phyloP scores from a whole-genome alignment of 2,797 vertebrate genomes.

The Gadopsis marmoratus region DNA sequence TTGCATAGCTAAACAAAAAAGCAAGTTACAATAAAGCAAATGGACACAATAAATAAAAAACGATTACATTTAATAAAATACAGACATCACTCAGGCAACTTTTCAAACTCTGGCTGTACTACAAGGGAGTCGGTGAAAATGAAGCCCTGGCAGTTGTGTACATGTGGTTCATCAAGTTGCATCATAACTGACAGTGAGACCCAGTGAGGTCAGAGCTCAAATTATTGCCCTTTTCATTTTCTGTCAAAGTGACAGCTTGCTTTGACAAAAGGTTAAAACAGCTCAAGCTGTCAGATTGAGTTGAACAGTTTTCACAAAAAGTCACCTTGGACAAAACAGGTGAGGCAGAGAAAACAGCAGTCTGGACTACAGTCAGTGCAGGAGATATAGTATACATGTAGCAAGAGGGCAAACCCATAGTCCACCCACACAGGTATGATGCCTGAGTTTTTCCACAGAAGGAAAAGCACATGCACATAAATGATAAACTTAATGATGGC shows the following conservation, averaged over 20 bases:
- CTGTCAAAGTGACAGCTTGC: not conserved
- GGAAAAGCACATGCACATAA: too few species aligned
- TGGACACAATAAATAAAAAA: not conserved
- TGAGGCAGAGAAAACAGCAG: not conserved
- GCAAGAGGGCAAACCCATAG: not conserved
- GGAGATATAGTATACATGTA: not conserved
- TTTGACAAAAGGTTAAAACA: not conserved
- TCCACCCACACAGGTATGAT: not conserved
- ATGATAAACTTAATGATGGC: too few species aligned
- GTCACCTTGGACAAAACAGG: not conserved
- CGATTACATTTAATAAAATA: not conserved
- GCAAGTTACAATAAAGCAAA: not conserved
- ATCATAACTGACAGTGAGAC: conserved; percentile 10
- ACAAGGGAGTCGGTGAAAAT: not conserved
- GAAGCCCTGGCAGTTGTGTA: not conserved
- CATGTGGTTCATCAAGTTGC: conserved; percentile 15
- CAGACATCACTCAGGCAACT: not conserved
- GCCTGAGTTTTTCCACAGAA: too few species aligned
- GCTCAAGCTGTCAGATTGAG: not conserved
- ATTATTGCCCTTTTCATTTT: not conserved
- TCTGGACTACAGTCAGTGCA: not conserved
- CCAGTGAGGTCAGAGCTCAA: not conserved
- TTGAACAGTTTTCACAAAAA: not conserved
- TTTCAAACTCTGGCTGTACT: not conserved
- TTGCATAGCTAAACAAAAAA: not conserved